Conservation (phyloP, 2,888 invertebrate genomes). For the Rotaria magnacalcarata region DNA sequence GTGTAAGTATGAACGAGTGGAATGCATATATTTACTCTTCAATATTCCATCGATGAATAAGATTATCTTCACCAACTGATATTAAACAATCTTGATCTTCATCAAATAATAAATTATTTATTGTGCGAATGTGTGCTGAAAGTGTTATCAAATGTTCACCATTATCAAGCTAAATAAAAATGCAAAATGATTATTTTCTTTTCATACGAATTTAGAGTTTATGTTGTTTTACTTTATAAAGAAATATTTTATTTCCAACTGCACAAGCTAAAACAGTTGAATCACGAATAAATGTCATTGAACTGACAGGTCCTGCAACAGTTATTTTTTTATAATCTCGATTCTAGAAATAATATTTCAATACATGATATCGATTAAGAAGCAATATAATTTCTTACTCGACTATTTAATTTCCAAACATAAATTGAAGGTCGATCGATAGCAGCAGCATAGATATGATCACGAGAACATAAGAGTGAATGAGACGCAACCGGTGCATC, state of each 20-base stretch:
- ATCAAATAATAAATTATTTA: constrained; percentile 19
- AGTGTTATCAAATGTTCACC: constrained; percentile 8
- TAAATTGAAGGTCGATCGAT: constrained; percentile 29
- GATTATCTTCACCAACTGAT: constrained; percentile 24
- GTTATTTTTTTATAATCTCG: constrained; percentile 33
- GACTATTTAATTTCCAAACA: constrained; percentile 36
- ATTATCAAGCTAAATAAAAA: not conserved
- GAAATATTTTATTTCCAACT: constrained; percentile 19
- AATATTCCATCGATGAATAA: constrained; percentile 24
- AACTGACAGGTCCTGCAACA: not conserved
- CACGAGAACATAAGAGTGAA: not conserved
- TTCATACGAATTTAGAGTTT: not conserved
- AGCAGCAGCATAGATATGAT: constrained; percentile 19
- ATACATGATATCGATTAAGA: not conserved
- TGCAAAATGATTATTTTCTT: not conserved
- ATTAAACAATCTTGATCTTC: constrained; percentile 32
- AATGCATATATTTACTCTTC: not conserved
- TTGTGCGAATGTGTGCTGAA: constrained; percentile 1
- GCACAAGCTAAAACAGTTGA: not conserved
- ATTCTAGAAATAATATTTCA: not conserved
- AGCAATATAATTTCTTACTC: not conserved
- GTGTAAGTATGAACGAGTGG: not conserved
- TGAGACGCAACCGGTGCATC: not conserved
- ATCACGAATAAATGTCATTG: not conserved
- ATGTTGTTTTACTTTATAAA: not conserved